Conservation (phyloP, 2,797 vertebrate species). For the Ctenopoma kingsleyae region DNA sequence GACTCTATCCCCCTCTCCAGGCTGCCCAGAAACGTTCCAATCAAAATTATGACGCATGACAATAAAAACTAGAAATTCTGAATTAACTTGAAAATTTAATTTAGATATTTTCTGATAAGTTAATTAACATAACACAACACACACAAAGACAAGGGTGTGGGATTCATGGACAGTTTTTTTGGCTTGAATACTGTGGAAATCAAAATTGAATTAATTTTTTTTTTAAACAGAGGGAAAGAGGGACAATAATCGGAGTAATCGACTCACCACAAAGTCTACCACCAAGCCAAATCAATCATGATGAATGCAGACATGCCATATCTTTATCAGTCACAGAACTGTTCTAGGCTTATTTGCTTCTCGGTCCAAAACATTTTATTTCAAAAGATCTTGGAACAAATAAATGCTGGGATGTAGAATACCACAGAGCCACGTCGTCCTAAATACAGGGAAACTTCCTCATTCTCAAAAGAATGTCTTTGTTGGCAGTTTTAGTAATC, state of each 20-base stretch:
- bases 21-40: too few species aligned
- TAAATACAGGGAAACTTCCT: constrained; percentile 22
- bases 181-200: constrained; percentile 44
- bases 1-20: too few species aligned
- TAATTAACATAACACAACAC: too few species aligned
- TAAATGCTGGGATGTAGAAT: constrained; percentile 9
- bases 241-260: too few species aligned
- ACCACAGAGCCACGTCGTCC: constrained; percentile 12
- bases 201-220: constrained; percentile 48
- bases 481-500: background rate
- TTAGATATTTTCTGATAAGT: too few species aligned
- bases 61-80: too few species aligned
- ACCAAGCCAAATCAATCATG: constrained; percentile 60
- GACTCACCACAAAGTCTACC: constrained; percentile 53
- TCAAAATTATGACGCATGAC: too few species aligned
- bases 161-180: constrained; percentile 28
- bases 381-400: constrained; percentile 46
- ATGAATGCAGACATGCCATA: constrained; percentile 63
- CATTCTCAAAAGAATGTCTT: background rate
- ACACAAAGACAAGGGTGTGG: constrained; percentile 9
- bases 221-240: too few species aligned
- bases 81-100: too few species aligned
- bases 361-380: constrained; percentile 55
- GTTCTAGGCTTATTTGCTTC: constrained; percentile 36
- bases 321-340: constrained; percentile 69